Conservation (phyloP, 2,113 vertebrate genomes). For the Accipiter virgatus region DNA sequence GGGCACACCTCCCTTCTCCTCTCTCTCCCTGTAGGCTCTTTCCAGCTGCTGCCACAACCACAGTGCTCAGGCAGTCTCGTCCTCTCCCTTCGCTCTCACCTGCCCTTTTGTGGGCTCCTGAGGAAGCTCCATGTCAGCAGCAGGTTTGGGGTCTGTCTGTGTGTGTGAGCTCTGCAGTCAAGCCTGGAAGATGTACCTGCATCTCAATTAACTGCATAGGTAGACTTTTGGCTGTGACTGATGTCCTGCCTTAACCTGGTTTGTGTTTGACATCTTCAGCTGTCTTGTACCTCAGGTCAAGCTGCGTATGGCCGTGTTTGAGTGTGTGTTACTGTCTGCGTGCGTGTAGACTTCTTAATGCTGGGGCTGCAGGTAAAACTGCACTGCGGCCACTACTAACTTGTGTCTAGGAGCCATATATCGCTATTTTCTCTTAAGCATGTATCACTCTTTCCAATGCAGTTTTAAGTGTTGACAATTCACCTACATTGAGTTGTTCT, state of each 20-base stretch:
- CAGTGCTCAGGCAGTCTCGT: neutral
- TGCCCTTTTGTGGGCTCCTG: accelerated
- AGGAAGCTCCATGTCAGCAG: neutral
- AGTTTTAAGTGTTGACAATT: neutral
- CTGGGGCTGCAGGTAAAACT: neutral
- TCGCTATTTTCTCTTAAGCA: neutral
- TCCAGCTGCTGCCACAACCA: neutral
- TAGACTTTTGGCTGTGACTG: neutral
- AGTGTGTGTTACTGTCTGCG: neutral
- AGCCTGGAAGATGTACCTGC: neutral
- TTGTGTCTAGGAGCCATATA: neutral
- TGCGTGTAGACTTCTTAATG: neutral
- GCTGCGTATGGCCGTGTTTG: accelerated
- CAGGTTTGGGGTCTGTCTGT: neutral
- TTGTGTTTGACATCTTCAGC: neutral
- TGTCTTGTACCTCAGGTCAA: neutral
- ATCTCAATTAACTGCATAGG: neutral
- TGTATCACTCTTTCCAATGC: neutral
- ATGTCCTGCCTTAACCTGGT: neutral
- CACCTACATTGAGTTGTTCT: neutral
- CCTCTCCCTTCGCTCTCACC: neutral
- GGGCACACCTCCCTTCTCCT: neutral
- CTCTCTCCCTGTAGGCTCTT: neutral
- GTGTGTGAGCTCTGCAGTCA: neutral
- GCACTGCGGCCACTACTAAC: neutral